Conservation (phyloP, 2,113 vertebrate species). For the Cnemophilus loriae region DNA sequence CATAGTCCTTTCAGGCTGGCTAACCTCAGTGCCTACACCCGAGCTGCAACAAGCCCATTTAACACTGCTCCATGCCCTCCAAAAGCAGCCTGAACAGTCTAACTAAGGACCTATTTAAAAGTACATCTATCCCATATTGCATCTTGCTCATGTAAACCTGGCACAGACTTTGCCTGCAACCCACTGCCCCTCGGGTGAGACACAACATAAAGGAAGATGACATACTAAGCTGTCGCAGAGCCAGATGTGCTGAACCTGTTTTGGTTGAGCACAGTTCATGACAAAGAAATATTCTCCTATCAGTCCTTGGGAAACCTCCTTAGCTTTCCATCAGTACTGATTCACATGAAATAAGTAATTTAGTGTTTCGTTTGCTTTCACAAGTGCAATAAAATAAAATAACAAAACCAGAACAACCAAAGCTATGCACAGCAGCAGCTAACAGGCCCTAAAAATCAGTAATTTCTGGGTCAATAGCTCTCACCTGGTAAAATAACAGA, state of each 20-base stretch:
- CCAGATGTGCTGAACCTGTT: background rate
- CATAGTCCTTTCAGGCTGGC: background rate
- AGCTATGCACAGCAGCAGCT: background rate
- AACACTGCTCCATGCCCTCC: background rate
- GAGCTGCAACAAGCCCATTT: background rate
- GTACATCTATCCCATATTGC: background rate
- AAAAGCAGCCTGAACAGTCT: background rate
- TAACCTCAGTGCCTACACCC: background rate
- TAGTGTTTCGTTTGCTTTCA: background rate
- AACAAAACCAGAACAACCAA: background rate
- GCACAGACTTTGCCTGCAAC: background rate
- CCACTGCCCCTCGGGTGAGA: background rate
- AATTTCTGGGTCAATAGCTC: background rate
- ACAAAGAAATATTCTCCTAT: background rate
- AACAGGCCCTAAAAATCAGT: background rate
- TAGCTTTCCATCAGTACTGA: background rate
- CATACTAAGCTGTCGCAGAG: background rate
- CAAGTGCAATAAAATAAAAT: background rate
- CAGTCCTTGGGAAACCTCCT: background rate
- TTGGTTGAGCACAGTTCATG: background rate
- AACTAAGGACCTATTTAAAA: background rate
- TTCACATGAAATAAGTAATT: background rate
- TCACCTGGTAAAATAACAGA: conserved; percentile 76
- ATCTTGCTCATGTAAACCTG: background rate
- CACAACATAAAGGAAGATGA: background rate